Percentiles rank a stretch among this genome's conserved stretches.
Conservation (phyloP, 2,113 vertebrate genomes). For the Oncorhynchus masou region DNA sequence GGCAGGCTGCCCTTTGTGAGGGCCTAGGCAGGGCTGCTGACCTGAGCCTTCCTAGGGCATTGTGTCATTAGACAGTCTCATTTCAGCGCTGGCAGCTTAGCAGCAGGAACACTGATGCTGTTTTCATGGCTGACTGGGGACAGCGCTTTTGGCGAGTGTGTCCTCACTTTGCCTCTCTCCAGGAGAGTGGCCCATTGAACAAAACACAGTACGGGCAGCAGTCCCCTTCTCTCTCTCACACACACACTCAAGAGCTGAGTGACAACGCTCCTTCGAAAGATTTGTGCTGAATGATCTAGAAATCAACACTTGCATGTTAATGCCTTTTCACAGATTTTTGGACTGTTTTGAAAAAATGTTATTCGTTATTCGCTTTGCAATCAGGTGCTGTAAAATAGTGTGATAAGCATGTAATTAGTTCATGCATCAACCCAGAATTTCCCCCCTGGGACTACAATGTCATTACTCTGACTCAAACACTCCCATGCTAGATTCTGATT, state of each 20-base stretch:
- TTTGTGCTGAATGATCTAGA: neutral
- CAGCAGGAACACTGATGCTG: slow-evolving; percentile 39
- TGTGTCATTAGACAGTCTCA: slow-evolving; percentile 55
- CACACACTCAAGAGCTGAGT: neutral
- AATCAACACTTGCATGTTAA: neutral
- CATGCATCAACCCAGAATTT: too few relatives aligned
- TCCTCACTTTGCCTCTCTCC: slow-evolving; percentile 44
- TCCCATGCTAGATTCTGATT: neutral
- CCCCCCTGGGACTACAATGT: too few relatives aligned
- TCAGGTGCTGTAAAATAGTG: too few relatives aligned
- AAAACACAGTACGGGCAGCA: slow-evolving; percentile 11
- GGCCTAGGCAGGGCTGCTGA: slow-evolving; percentile 13
- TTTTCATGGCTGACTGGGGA: slow-evolving; percentile 63
- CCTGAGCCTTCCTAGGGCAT: slow-evolving; percentile 34
- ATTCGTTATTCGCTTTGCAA: too few relatives aligned
- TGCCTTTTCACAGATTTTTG: neutral
- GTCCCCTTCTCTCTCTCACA: slow-evolving; percentile 11
- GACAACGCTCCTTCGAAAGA: neutral
- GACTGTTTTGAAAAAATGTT: neutral
- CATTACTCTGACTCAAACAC: too few relatives aligned
- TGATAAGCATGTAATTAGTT: too few relatives aligned
- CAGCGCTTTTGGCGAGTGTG: slow-evolving; percentile 31
- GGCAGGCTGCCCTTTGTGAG: neutral
- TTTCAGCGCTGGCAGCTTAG: slow-evolving; percentile 36
- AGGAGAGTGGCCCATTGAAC: slow-evolving; percentile 34